These are phyloP conservation scores for Somateria mollissima DNA, from an alignment of 2,797 vertebrate genomes.

Conservation along the genomic window DNA sequence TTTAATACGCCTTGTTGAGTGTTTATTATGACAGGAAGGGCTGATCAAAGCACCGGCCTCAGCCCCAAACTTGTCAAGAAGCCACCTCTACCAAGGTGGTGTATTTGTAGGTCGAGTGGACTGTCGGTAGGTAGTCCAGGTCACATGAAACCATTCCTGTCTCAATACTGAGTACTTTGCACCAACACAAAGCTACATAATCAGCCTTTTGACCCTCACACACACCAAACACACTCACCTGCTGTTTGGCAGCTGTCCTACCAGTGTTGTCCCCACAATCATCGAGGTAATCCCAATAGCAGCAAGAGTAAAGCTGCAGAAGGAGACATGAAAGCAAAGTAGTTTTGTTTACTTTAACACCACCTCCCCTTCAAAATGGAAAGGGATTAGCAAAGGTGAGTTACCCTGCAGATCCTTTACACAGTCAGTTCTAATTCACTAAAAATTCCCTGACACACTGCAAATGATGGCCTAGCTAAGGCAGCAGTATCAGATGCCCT, in stretches of 20 bases:
- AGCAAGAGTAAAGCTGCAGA: slow-evolving; percentile 86
- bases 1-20: not conserved
- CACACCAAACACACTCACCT: slow-evolving; percentile 76
- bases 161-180: not conserved
- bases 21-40: not conserved
- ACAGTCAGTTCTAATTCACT: not conserved
- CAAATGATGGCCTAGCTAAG: not conserved
- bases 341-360: not conserved
- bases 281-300: slow-evolving; percentile 89
- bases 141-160: not conserved
- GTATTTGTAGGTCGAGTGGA: not conserved
- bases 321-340: not conserved
- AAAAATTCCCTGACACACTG: not conserved
- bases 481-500: not conserved
- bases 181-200: not conserved
- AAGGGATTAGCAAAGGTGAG: not conserved
- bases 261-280: slow-evolving; percentile 85
- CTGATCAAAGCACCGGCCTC: not conserved
- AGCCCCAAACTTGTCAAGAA: not conserved
- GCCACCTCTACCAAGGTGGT: not conserved
- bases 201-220: not conserved
- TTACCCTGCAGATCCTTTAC: not conserved
- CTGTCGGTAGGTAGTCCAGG: not conserved
- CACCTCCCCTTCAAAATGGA: not conserved
- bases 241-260: slow-evolving; percentile 89